Evolutionary conservation across 2,113 vertebrate species (phyloP).

Genomic region (Rhegmatorhina hoffmannsi): DNA sequence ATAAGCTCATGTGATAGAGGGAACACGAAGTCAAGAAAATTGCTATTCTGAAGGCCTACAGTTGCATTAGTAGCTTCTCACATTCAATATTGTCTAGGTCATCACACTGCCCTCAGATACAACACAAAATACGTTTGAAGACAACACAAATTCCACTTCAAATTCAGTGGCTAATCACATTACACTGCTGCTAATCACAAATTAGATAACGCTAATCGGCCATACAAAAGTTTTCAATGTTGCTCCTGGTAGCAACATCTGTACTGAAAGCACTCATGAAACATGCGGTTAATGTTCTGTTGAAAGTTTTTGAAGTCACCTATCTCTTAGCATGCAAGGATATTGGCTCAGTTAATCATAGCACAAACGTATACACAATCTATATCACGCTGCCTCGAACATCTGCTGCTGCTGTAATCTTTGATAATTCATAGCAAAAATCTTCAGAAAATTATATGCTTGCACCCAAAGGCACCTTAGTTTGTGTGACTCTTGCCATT

Average conservation of each 20-base stretch:
- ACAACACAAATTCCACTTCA: background rate
- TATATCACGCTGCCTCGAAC: conserved; percentile 40
- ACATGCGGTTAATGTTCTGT: background rate
- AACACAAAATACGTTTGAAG: background rate
- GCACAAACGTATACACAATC: background rate
- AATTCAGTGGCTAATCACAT: background rate
- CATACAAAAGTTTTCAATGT: background rate
- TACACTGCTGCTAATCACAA: background rate
- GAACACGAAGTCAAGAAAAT: background rate
- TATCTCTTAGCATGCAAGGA: background rate
- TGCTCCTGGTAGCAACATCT: background rate
- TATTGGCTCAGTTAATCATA: conserved; percentile 35
- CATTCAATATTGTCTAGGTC: background rate
- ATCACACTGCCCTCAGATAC: background rate
- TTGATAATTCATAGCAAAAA: conserved; percentile 38
- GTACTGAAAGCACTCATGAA: background rate
- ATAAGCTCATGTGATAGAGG: background rate
- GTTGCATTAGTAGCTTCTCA: background rate
- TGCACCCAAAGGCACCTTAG: conserved; percentile 4
- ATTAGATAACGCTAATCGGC: background rate
- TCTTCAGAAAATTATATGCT: background rate
- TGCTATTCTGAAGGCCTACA: background rate
- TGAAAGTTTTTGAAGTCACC: conserved; percentile 32
- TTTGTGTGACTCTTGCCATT: background rate
- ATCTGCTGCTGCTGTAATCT: conserved; percentile 51